Conservation (phyloP, 2,888 invertebrate genomes). For the Lingula anatina region DNA sequence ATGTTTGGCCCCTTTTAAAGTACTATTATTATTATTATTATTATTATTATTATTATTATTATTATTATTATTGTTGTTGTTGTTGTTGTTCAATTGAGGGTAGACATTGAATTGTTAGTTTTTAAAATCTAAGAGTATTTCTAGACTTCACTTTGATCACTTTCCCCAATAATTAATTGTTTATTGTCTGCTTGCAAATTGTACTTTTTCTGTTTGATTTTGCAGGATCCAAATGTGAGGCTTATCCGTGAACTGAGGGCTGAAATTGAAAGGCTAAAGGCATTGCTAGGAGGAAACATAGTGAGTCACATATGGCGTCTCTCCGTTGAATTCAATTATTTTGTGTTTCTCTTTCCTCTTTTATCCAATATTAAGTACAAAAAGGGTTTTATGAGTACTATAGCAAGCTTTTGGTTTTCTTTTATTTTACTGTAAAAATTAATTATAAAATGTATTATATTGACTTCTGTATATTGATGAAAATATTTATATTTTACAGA, state of each 20-base stretch:
- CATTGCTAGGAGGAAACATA: slow-evolving; percentile 52
- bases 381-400: too few relatives aligned
- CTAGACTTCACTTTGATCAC: background rate
- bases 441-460: background rate
- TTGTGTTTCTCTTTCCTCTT: too few relatives aligned
- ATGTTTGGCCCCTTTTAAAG: too few relatives aligned
- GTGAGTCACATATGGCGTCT: slow-evolving; percentile 33
- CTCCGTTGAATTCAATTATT: background rate
- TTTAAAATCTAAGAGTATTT: background rate
- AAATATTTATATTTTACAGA: too few relatives aligned
- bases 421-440: background rate
- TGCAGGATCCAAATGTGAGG: slow-evolving; percentile 56
- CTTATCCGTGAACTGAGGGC: slow-evolving; percentile 60
- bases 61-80: too few relatives aligned
- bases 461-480: too few relatives aligned
- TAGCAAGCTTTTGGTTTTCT: too few relatives aligned
- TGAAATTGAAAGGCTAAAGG: slow-evolving; percentile 59
- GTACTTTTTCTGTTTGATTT: background rate
- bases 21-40: too few relatives aligned
- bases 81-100: background rate
- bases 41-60: too few relatives aligned
- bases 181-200: background rate
- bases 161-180: background rate
- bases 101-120: background rate
- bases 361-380: too few relatives aligned